Conservation (phyloP, 2,797 vertebrate species). For the Stomatorhinus walkeri region DNA sequence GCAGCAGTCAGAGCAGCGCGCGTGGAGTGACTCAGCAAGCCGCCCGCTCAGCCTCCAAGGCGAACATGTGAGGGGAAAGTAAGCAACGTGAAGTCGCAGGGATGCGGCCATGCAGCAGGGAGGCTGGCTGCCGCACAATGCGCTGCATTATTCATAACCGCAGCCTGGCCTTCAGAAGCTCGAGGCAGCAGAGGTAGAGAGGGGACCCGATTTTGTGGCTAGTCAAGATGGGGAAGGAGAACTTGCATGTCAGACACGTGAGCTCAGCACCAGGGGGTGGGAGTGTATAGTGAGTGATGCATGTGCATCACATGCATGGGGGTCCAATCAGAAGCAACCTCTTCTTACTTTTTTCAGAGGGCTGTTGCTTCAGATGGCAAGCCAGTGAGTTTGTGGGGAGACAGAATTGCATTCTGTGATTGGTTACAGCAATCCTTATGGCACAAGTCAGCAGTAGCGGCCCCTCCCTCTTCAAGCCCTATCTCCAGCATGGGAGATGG, state of each 20-base stretch:
- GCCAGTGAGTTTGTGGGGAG: too few species aligned
- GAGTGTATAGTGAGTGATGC: background rate
- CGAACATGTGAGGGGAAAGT: conserved; percentile 14
- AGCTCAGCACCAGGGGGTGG: background rate
- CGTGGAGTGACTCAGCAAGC: conserved; percentile 17
- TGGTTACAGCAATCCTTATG: background rate
- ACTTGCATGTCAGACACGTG: background rate
- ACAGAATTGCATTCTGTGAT: background rate
- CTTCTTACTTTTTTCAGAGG: background rate
- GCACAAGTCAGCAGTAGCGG: background rate
- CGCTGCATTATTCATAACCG: background rate
- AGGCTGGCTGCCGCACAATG: background rate
- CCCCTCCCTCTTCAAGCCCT: background rate
- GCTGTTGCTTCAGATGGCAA: background rate
- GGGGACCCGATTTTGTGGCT: background rate
- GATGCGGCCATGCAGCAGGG: background rate
- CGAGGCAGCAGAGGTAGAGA: background rate
- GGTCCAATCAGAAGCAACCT: background rate
- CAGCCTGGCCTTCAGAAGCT: background rate
- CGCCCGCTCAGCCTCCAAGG: conserved; percentile 12
- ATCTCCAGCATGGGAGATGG: background rate
- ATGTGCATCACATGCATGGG: background rate
- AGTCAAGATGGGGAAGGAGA: background rate
- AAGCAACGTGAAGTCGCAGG: background rate
- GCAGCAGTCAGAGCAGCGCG: conserved; percentile 12